Evolutionary conservation across 2,797 vertebrate species (phyloP), one percentile per base, ranked within the genome.

Genomic region (Lophotriccus pileatus): DNA sequence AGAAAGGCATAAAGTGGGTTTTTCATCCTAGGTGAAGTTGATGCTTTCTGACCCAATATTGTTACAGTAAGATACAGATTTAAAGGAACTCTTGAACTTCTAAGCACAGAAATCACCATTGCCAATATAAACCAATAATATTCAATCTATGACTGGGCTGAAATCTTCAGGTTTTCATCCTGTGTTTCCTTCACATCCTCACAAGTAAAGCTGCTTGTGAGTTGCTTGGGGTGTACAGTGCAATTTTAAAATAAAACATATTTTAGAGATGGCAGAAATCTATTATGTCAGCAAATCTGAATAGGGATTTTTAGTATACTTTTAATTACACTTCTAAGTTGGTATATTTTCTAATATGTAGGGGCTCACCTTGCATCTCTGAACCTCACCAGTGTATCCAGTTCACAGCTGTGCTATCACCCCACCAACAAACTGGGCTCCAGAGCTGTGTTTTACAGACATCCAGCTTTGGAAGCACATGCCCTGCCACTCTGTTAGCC

Each of bases 1-100:
- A 91, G 94, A 95, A 96, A 97, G 39, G 66, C 75, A 94, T 47
- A 87, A 92, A 76, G 53, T 14, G 24, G 28, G 0, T 62, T 95
- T 97, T 96, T 95, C 32, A 44, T 83, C 73, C 69, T 76, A 44
- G 59, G 90, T 95, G 85, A 94, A 43, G 70, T 11, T 91, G 86
- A 93, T 95, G 79, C 74, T 96, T 95, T 96, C 94, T 96, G 94
- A 97, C 91, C 94, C 91, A 94, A 94, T 95, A 94, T 95, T 96
- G 92, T 96, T 97, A 95, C 67, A 89, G 81, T n/a, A 90, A 67
- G 89, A 91, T 77, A 53, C 36, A 94, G 78, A 97, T 97, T 95
- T 96, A 84, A 58, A 91, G 83, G 52, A 96, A 79, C n/a, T 88
- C 41, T 79, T 90, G 52, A 73, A 73, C 83, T 87, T 87, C 75